Base-by-base conservation (phyloP, 2,888 invertebrate species). In the Charanyca ferruginea region DNA sequence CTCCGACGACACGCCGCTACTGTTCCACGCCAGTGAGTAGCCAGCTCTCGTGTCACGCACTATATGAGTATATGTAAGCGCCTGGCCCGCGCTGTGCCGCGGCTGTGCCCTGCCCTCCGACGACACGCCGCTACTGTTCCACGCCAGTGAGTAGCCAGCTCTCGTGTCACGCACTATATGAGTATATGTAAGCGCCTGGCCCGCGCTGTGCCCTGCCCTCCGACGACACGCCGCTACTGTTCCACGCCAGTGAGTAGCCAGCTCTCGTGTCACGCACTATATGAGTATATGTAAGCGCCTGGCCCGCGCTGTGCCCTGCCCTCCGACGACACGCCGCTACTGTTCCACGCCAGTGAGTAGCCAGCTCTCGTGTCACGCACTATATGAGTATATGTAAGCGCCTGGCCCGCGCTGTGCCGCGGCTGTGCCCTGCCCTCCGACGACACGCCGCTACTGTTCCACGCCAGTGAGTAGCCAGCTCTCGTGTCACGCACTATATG, bases 281-380 rank as follows among this genome's bases (percentile, higher is more conserved):
- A n/a, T n/a, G n/a, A n/a, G n/a, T n/a, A n/a, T n/a, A n/a, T n/a
- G n/a, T n/a, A n/a, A n/a, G 98, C 89, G 97, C 97, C 35, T 98
- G 98, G 98, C 97, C 97, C 69, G 95, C 96, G 85, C 98, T 98
- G 91, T 98, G 99, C 90, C 96, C 96, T 99, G 85, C 97, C 98
- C 52, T 80, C 85, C 63, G 83, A 83, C 80, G 87, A 86, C 95
- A 51, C 92, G 92, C 89, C 90, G 75, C 53, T 79, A 75, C 57
- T 64, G 28, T 51, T 59, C 35, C 55, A 54, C 51, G n/a, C 23
- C 1, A 38, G 85, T 84, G 9, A 23, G 44, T 48, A 11, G 9
- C 38, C n/a, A 25, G 16, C 6, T 38, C 5, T 3, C 8, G 8
- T 32, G 11, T 32, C 25, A 25, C 6, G 25, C n/a, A n/a, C n/a